A percentile compares a stretch with the other conserved stretches of the same genome.
Conservation (phyloP, 1,140 invertebrate genomes). For the Drosophila chauvacae region DNA sequence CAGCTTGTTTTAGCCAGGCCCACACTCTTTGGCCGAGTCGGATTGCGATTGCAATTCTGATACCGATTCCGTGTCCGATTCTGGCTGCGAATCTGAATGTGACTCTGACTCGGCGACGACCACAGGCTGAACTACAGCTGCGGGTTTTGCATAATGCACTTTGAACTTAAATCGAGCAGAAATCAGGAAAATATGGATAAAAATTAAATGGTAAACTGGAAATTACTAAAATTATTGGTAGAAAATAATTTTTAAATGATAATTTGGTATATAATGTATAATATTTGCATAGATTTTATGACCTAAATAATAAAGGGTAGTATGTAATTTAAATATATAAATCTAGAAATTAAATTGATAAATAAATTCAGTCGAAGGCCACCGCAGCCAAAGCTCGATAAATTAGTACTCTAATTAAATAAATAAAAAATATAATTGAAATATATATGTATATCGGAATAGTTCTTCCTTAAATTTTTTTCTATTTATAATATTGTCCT, state of each 20-base stretch:
- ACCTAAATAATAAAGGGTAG: too few relatives aligned
- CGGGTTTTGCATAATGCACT: conserved; percentile 40
- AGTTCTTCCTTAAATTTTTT: background rate
- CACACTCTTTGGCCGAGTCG: background rate
- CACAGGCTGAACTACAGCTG: conserved; percentile 14
- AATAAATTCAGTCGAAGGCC: too few relatives aligned
- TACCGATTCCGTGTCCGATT: conserved; percentile 1
- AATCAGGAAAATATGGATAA: background rate
- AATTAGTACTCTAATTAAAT: background rate
- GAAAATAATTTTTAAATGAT: background rate
- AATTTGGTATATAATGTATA: background rate
- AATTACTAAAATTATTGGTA: background rate
- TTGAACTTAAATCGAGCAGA: background rate
- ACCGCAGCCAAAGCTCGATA: too few relatives aligned
- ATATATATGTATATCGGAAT: background rate
- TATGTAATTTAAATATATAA: too few relatives aligned
- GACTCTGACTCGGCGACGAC: conserved; percentile 25
- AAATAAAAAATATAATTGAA: background rate
- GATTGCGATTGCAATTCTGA: conserved; percentile 3
- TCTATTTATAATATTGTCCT: background rate
- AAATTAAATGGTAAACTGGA: background rate
- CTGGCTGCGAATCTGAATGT: conserved; percentile 3
- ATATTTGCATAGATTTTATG: background rate
- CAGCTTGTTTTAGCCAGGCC: conserved; percentile 30
- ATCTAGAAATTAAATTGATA: too few relatives aligned